Evolutionary conservation across 1,140 invertebrate species (phyloP), one percentile per base, ranked within the genome.

Genomic region (Wiebesia pumilae): DNA sequence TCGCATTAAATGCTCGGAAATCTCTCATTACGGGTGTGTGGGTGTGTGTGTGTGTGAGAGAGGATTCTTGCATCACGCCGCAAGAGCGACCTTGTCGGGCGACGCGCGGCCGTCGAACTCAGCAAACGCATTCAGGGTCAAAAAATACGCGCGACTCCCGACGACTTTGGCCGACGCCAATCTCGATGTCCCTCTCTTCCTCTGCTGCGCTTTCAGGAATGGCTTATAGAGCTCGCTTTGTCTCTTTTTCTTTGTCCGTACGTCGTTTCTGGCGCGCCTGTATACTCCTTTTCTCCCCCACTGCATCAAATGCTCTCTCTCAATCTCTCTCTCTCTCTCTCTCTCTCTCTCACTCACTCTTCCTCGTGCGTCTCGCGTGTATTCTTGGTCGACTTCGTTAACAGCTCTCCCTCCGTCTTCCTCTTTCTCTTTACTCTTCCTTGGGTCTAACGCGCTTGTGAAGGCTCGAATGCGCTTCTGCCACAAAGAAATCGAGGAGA

Each of bases 41-140:
- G n/a, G n/a, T n/a, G n/a, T n/a, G n/a, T n/a, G n/a, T n/a, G n/a
- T 67, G 43, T 83, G 81, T 38, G 58, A 43, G 84, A 65, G 84
- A 87, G 33, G 21, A 12, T n/a, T 80, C 67, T 86, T 86, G 84
- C 84, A 86, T 81, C 79, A 86, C 62, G 78, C 21, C 58, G 83
- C 58, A 62, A 54, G 67, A 75, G 43, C 87, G 88, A 90, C 89
- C 90, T 90, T 90, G 90, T 88, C 87, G 65, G 81, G 87, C 87
- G 75, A 47, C 87, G 80, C 80, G 88, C 87, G 89, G 89, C 87
- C 90, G 87, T 90, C 90, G 89, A 90, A 90, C 90, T 89, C 89
- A 51, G 19, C 40, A 84, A 82, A 87, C 88, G 87, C 86, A 88
- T 90, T 90, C 89, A 90, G 88, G 90, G 90, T 90, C 89, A 89